Evolutionary conservation across 1,140 invertebrate genomes (phyloP).

Genomic region (Apis dorsata): DNA sequence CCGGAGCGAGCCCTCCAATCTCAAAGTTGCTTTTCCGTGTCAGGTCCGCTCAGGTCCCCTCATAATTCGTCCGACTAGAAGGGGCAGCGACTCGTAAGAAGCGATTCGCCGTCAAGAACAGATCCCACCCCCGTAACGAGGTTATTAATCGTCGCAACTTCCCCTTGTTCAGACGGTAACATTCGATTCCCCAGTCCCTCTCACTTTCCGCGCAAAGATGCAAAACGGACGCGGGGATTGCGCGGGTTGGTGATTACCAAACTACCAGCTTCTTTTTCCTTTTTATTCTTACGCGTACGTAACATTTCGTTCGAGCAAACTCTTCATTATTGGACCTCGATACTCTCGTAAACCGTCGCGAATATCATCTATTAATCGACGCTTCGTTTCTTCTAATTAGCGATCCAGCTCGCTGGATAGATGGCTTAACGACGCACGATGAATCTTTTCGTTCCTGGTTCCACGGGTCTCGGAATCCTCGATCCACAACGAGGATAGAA

Average conservation of each 20-base stretch:
- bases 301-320: constrained; percentile 31
- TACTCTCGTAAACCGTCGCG: neutral
- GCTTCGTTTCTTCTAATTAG: constrained; percentile 57
- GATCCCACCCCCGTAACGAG: constrained; percentile 45
- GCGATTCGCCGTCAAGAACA: constrained; percentile 62
- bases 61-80: constrained; percentile 61
- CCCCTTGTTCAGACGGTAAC: constrained; percentile 12
- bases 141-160: constrained; percentile 58
- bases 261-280: neutral
- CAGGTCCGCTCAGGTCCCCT: constrained; percentile 36
- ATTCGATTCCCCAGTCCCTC: constrained; percentile 3
- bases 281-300: neutral
- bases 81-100: constrained; percentile 51
- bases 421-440: constrained; percentile 39
- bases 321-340: constrained; percentile 42
- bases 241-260: neutral
- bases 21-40: constrained; percentile 58
- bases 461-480: constrained; percentile 5
- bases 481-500: neutral
- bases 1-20: constrained; percentile 50
- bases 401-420: constrained; percentile 44
- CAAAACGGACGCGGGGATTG: constrained; percentile 20
- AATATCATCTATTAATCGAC: constrained; percentile 57
- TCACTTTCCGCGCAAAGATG: constrained; percentile 6
- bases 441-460: constrained; percentile 31